These are phyloP conservation scores for Epicampocera succincta DNA, from an alignment of 2,888 invertebrate genomes.

Conservation along the genomic window DNA sequence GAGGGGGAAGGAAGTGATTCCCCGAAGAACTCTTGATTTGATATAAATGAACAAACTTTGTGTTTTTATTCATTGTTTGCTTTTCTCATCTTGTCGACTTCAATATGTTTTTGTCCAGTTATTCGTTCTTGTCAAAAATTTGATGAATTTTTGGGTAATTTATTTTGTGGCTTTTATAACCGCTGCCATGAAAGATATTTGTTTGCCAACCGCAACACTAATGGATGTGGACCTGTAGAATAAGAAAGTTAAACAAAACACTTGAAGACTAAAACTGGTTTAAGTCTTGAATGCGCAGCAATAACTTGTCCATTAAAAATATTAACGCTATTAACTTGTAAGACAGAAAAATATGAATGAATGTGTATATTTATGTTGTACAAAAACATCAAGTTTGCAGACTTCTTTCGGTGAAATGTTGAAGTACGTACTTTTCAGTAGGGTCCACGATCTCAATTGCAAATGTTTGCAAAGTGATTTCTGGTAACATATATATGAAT, in stretches of 20 bases:
- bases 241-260: background rate
- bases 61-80: conserved; percentile 18
- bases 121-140: conserved; percentile 25
- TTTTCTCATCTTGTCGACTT: conserved; percentile 22
- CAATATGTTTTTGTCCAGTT: conserved; percentile 51
- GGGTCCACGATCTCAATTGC: no score
- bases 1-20: conserved; percentile 37
- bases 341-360: no score
- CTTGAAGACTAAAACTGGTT: conserved; percentile 15
- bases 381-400: no score
- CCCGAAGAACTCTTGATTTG: conserved; percentile 60
- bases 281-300: background rate
- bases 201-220: conserved; percentile 51
- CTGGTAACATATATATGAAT: no score
- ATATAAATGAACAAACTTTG: conserved; percentile 41
- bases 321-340: no score
- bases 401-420: no score
- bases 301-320: background rate
- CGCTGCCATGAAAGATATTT: conserved; percentile 47
- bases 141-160: conserved; percentile 64
- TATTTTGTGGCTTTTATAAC: conserved; percentile 67
- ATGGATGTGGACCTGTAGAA: conserved; percentile 62
- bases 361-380: no score
- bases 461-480: no score
- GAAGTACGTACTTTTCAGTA: no score